These are phyloP conservation scores for Seriola dumerili DNA, from an alignment of 2,113 vertebrate genomes.

Conservation along the genomic window DNA sequence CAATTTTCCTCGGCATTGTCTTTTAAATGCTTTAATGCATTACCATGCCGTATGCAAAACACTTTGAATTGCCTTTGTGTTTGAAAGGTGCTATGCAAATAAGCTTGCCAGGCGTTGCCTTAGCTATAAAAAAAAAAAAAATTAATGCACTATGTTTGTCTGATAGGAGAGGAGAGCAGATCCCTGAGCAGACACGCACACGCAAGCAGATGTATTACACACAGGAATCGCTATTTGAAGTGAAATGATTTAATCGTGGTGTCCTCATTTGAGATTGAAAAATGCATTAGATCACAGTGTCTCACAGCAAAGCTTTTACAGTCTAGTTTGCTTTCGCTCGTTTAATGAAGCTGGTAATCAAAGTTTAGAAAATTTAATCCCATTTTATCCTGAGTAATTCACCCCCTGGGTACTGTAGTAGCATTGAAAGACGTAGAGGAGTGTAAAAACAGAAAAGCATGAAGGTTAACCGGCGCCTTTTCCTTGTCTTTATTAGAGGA, in stretches of 20 bases:
- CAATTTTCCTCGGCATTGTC: neutral
- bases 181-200: constrained; percentile 23
- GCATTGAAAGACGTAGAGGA: constrained; percentile 62
- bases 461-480: constrained; percentile 74
- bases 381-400: constrained; percentile 72
- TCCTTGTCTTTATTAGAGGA: constrained; percentile 68
- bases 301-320: constrained; percentile 54
- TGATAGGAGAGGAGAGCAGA: constrained; percentile 49
- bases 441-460: constrained; percentile 69
- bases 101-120: constrained; percentile 11
- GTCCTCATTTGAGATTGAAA: constrained; percentile 67
- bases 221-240: constrained; percentile 57
- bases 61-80: constrained; percentile 30
- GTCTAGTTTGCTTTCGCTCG: constrained; percentile 54
- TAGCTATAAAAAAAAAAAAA: constrained; percentile 22
- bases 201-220: constrained; percentile 35
- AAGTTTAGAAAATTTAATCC: constrained; percentile 71
- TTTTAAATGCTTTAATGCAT: constrained; percentile 26
- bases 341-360: constrained; percentile 75
- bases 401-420: constrained; percentile 62
- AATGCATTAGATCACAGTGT: constrained; percentile 59
- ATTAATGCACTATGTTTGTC: constrained; percentile 41
- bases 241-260: constrained; percentile 63
- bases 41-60: constrained; percentile 24
- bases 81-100: constrained; percentile 39